Base-by-base conservation (phyloP, 2,797 vertebrate genomes). In the Mycteria americana region DNA sequence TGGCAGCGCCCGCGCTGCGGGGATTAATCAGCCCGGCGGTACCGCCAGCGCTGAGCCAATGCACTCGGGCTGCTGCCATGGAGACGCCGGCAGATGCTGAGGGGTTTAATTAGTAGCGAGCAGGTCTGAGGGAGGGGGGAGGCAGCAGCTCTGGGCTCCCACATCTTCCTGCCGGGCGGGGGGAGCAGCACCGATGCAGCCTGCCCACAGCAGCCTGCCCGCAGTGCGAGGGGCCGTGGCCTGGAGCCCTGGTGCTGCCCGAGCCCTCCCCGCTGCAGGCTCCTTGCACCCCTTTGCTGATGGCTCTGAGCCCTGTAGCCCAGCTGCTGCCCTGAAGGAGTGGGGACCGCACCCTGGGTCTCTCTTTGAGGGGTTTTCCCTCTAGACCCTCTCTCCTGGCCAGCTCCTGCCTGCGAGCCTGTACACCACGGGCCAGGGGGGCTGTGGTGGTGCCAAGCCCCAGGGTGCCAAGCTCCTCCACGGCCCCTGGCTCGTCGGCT, bases 1-100 rank as follows among this genome's bases (percentile, higher is more conserved):
- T 6, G 2, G 78, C 90, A 90, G 93, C 76, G 48, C 81, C 70
- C 76, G 91, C 92, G 93, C 96, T 96, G 88, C 88, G 64, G 95
- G 96, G 95, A 97, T 98, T 97, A 97, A 97, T 97, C 95, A 97
- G 95, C 87, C 77, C 53, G 41, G 89, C 74, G 79, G 90, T 94
- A 92, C 95, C 64, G 69, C 84, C 92, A 96, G 97, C 35, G 43
- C 86, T 68, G 68, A 92, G 95, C 90, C 93, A 69, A 74, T 93
- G 94, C 62, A 12, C 95, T 89, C 76, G 82, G 87, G 93, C 96
- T 93, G 97, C 95, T 96, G 95, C 92, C 96, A 98, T 97, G 97
- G 97, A 77, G 97, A 98, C 95, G 84, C 92, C 65, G 22, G 94
- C 96, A 96, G 97, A 96, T 97, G 97, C 96, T 94, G 97, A 96